Conservation (phyloP, 2,888 invertebrate genomes). For the Sepiola atlantica region DNA sequence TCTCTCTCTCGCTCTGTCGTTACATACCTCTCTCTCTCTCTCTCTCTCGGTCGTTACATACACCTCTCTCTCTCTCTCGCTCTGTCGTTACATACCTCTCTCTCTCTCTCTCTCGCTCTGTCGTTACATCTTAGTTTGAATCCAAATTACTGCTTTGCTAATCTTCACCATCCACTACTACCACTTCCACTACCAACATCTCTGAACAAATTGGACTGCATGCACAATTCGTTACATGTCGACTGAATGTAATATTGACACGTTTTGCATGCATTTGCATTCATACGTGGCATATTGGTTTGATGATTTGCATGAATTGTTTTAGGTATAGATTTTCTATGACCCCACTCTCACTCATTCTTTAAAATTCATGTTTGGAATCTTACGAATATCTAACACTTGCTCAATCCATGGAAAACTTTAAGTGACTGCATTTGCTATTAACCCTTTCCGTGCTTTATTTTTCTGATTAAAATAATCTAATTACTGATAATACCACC, state of each 20-base stretch:
- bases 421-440: not conserved
- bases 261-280: not conserved
- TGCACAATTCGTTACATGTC: not conserved
- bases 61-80: not conserved
- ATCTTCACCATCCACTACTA: conserved; percentile 22
- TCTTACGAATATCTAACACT: too few relatives aligned
- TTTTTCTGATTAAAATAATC: too few relatives aligned
- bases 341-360: not conserved
- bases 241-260: not conserved
- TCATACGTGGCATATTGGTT: not conserved
- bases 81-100: not conserved
- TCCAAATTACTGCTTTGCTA: conserved; percentile 42
- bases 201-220: not conserved
- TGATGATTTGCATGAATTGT: not conserved
- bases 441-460: not conserved
- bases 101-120: not conserved
- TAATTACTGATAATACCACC: too few relatives aligned
- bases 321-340: not conserved
- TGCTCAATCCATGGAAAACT: not conserved
- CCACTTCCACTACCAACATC: not conserved
- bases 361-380: not conserved
- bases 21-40: not conserved
- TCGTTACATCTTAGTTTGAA: not conserved
- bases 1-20: not conserved
- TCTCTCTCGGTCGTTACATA: not conserved